Conservation (phyloP, 1,140 invertebrate genomes). For the Manduca sexta region DNA sequence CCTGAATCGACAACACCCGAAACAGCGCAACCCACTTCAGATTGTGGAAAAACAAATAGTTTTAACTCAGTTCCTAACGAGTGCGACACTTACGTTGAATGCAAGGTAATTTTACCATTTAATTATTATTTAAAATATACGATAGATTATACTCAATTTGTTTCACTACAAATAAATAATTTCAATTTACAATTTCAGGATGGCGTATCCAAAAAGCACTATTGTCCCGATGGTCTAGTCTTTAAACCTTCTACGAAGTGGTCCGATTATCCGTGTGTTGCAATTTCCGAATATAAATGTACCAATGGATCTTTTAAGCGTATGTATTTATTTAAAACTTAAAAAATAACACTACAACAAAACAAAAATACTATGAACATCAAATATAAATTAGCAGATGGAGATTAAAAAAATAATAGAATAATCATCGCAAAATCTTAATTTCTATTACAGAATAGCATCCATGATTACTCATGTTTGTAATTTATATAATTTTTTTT, state of each 20-base stretch:
- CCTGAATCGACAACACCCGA: background rate
- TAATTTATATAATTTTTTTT: too few relatives aligned
- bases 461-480: too few relatives aligned
- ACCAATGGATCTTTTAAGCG: constrained; percentile 9
- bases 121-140: too few relatives aligned
- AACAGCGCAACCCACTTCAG: constrained; percentile 12
- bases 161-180: background rate
- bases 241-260: constrained; percentile 31
- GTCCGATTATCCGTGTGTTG: constrained; percentile 37
- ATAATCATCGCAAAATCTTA: too few relatives aligned
- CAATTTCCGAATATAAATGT: constrained; percentile 33
- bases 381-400: too few relatives aligned
- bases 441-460: too few relatives aligned
- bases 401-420: too few relatives aligned
- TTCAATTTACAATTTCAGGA: constrained; percentile 33
- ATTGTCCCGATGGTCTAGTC: constrained; percentile 40
- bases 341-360: too few relatives aligned
- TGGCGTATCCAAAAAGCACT: constrained; percentile 17
- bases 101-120: constrained; percentile 47
- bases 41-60: constrained; percentile 23
- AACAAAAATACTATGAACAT: too few relatives aligned
- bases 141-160: too few relatives aligned
- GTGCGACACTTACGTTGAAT: constrained; percentile 42
- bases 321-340: constrained; percentile 15
- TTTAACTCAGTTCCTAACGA: constrained; percentile 30